Evolutionary conservation across 2,797 vertebrate genomes (phyloP), one percentile per base, ranked within the genome.

Genomic region (Miichthys miiuy): DNA sequence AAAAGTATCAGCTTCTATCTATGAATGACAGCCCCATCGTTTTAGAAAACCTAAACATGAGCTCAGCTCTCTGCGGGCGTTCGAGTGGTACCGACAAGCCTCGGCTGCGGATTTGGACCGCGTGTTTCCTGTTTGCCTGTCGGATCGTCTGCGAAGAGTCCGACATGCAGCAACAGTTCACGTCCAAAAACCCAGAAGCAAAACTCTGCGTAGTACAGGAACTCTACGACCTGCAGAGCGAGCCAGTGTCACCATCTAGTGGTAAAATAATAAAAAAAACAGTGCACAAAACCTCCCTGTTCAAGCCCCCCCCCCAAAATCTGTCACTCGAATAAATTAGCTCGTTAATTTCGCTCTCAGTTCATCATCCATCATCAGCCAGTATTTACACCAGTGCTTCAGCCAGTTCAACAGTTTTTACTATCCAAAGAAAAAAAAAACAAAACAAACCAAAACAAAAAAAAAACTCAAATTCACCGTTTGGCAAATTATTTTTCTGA

Each of bases 361-460:
- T 1, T 63, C 72, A 46, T 56, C 68, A 0, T 70, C 52, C 23
- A 42, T 71, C 68, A 46, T 71, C 68, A 46, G 77, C 34, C 65
- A 68, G 42, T 86, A 90, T 88, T 84, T 87, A 90, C 87, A 91
- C 77, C 91, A 91, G 90, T 85, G 90, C 80, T 83, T 90, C 79
- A 55, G 74, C 80, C 84, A 80, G 34, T 60, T 69, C 64, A 57
- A 77, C 62, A 62, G 34, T 34, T 42, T 66, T 51, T 16, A 79
- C 48, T 68, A 18, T 34, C 23, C 14, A 61, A 62, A 54, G 11
- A 13, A 47, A 56, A 71, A 71, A 23, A 23, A 46, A 50, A 55
- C 18, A 46, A 60, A 25, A n/a, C 11, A 51, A 41, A 52, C 0
- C 27, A 27, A 52, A 25, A 9, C n/a, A 55, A 21, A 41, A 34